Base-by-base conservation (phyloP, 2,113 vertebrate genomes). In the Rissa tridactyla region DNA sequence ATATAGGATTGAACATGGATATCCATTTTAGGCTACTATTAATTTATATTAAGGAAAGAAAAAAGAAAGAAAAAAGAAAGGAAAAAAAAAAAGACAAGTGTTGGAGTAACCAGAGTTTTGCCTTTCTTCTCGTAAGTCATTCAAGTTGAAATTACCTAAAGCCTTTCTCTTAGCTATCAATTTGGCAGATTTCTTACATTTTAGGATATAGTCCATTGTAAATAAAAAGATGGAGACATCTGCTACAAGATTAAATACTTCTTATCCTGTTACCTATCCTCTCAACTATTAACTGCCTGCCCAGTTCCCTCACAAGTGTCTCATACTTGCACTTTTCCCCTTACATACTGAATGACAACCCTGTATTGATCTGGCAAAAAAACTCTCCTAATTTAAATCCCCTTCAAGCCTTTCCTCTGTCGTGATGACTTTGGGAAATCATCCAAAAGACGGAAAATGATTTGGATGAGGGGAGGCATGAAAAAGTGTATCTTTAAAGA, bases 391-490 rank as follows among this genome's bases (percentile, higher is more conserved):
- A 69, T 87, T 95, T 82, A 94, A 94, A 91, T 49, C 80, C 73
- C 70, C 66, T 84, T 85, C 69, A 92, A 85, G 55, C 61, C 65
- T 92, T 88, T 90, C 70, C 83, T 91, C 70, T 77, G 40, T 82
- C 1, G 1, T 94, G 88, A 94, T 58, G 65, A 79, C 83, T 84
- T 96, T 54, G 87, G 86, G 94, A 97, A 97, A 82, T 57, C 54
- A 85, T 91, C 92, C 86, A 97, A 91, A 83, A 88, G 30, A n/a
- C 0, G 5, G 66, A 91, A 91, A 62, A 89, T 51, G 5, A 76
- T 82, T 89, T 94, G 70, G 88, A 84, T 58, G 66, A 95, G 19
- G 21, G 90, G 21, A 96, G 5, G 42, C 81, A 94, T 27, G 30
- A 84, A 61, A 76, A 91, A 94, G 19, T 38, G 13, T 44, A 58